Conservation (phyloP, 1,140 invertebrate species). For the Lerema accius region DNA sequence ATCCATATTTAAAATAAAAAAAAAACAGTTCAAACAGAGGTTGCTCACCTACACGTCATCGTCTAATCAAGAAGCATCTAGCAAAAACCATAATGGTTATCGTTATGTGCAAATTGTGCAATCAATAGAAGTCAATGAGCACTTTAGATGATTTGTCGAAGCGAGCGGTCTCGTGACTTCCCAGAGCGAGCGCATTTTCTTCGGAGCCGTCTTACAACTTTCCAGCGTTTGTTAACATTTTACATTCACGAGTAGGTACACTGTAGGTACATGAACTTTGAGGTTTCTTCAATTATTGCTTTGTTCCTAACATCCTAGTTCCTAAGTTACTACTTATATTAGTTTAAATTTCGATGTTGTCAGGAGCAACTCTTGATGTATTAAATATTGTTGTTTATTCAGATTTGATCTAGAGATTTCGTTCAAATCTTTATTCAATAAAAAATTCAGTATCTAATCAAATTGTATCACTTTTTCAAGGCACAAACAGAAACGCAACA, state of each 20-base stretch:
- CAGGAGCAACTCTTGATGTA: no score
- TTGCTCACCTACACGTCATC: background rate
- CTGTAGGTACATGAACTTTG: conserved; percentile 36
- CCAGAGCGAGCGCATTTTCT: conserved; percentile 49
- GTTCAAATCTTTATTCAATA: no score
- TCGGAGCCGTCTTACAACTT: conserved; percentile 62
- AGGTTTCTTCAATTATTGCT: no score
- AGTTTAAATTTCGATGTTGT: no score
- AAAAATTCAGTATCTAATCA: background rate
- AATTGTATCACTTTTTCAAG: background rate
- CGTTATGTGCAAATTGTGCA: conserved; percentile 17
- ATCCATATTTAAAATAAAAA: no score
- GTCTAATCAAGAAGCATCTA: conserved; percentile 1
- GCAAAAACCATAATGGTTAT: conserved; percentile 8
- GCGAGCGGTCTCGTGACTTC: conserved; percentile 60
- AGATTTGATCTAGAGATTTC: background rate
- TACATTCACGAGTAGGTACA: no score
- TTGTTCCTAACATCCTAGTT: no score
- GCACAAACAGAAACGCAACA: background rate
- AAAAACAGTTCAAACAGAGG: background rate
- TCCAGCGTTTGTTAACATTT: conserved; percentile 61
- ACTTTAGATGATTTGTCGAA: conserved; percentile 55
- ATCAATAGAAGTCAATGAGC: conserved; percentile 46
- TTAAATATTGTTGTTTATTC: no score
- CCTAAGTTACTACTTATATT: conserved; percentile 43